Evolutionary conservation across 1,140 invertebrate genomes (phyloP).

Genomic region (Zaprionus lachaisei): DNA sequence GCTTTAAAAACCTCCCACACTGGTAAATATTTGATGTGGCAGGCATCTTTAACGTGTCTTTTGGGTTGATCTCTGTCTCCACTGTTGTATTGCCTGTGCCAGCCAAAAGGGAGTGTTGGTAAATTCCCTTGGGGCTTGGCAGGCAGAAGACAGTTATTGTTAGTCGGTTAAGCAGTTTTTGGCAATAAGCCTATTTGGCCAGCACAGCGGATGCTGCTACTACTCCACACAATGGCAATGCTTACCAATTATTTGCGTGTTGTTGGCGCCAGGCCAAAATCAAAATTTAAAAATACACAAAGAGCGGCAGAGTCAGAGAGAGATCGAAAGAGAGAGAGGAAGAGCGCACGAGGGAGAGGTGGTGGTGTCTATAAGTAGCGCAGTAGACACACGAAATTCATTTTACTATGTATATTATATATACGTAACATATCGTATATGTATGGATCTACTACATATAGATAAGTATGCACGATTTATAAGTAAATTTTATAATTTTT

Average conservation of each 20-base stretch:
- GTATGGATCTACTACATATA: slow-evolving; percentile 12
- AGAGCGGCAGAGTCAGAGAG: slow-evolving; percentile 1
- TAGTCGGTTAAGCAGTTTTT: slow-evolving; percentile 36
- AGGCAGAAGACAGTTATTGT: slow-evolving; percentile 63
- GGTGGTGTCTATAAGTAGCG: slow-evolving; percentile 64
- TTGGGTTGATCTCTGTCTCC: slow-evolving; percentile 54
- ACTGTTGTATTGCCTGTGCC: slow-evolving; percentile 17
- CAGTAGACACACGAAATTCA: slow-evolving; percentile 39
- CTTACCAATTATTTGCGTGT: slow-evolving; percentile 80
- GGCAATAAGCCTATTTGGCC: slow-evolving; percentile 33
- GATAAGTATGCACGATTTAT: slow-evolving; percentile 49
- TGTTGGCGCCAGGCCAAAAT: slow-evolving; percentile 69
- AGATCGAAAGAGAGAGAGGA: not conserved
- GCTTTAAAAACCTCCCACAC: slow-evolving; percentile 59
- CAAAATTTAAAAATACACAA: slow-evolving; percentile 69
- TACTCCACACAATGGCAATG: slow-evolving; percentile 63
- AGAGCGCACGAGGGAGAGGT: not conserved
- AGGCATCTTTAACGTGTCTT: slow-evolving; percentile 59
- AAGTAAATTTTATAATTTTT: slow-evolving; percentile 73
- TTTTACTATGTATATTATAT: slow-evolving; percentile 11
- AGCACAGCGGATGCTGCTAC: slow-evolving; percentile 30
- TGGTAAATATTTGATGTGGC: slow-evolving; percentile 25
- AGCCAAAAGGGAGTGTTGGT: slow-evolving; percentile 17
- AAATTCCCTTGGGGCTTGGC: slow-evolving; percentile 31
- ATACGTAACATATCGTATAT: slow-evolving; percentile 21